Evolutionary conservation across 2,113 vertebrate genomes (phyloP), one percentile per base, ranked within the genome.

Genomic region (Panthera uncia): DNA sequence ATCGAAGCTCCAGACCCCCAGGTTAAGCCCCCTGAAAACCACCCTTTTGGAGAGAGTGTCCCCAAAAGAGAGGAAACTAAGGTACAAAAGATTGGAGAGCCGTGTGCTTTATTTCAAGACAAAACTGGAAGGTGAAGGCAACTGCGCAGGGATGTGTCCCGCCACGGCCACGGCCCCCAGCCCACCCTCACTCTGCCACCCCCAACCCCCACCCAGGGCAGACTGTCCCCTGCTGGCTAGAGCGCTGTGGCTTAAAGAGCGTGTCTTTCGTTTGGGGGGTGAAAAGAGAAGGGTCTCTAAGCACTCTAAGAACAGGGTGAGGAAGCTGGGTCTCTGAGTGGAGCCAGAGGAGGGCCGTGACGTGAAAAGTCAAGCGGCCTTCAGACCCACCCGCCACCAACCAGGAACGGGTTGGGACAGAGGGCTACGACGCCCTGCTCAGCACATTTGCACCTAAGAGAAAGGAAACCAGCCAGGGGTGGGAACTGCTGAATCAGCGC

Each of bases 51-150:
- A 73, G 4, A 78, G 1, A 63, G 8, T 38, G 41, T 69, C 48
- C 36, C 29, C 36, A 91, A 45, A 52, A 91, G 21, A 63, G 12
- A 76, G 61, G 41, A 88, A 33, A 48, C 29, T 16, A 69, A 69
- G 33, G 4, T 33, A 50, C 10, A 41, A 14, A n/a, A 92, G 57
- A 89, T 71, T 19, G 41, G 48, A 68, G 52, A 80, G 38, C 31
- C 61, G 33, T 88, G 21, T 91, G 90, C 68, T 93, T 82, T 68
- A 29, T 82, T 87, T 93, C 81, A 68, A 82, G 52, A 71, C 45
- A 74, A 84, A 68, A 66, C 38, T 81, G 74, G 81, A 80, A 89
- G 31, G 7, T n/a, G 74, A 57, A 80, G 71, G n/a, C 38, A 19
- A 38, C 4, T 9, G 29, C 38, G 14, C 7, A 33, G 18, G 7